Percentiles rank a stretch among this genome's conserved stretches.
Evolutionary conservation across 2,113 vertebrate genomes (phyloP).

Genomic region (Hydropotes inermis): DNA sequence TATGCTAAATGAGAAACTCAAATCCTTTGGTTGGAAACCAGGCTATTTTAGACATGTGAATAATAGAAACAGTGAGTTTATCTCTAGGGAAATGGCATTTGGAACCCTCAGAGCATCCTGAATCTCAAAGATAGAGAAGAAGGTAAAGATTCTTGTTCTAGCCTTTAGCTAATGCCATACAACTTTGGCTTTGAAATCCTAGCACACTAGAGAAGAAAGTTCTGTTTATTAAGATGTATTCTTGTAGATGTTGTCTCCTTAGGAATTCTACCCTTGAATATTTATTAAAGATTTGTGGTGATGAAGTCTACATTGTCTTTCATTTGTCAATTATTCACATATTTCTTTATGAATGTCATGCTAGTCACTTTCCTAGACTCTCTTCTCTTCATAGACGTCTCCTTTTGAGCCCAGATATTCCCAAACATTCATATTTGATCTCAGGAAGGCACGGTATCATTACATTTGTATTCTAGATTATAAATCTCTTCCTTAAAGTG

Average conservation of each 20-base stretch:
- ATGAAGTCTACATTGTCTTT: not conserved
- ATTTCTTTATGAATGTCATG: not conserved
- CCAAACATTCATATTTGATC: not conserved
- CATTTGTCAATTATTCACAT: not conserved
- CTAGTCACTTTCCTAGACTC: not conserved
- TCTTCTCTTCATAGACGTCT: not conserved
- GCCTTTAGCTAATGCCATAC: not conserved
- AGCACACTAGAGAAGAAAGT: not conserved
- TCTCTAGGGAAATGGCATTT: not conserved
- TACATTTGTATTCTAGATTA: not conserved
- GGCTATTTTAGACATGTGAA: slow-evolving; percentile 10
- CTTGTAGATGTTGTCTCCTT: not conserved
- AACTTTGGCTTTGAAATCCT: not conserved
- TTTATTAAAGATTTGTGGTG: not conserved
- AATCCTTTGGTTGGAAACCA: not conserved
- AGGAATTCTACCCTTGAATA: not conserved
- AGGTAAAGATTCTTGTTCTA: not conserved
- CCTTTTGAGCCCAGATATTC: not conserved
- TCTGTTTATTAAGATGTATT: not conserved
- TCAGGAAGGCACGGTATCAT: not conserved
- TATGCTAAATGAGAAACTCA: not conserved
- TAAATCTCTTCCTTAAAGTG: not conserved
- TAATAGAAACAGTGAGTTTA: not conserved
- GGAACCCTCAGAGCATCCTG: not conserved
- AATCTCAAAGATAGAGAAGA: not conserved